Conservation (phyloP, 2,888 invertebrate species). For the Acanthoscelides obtectus region DNA sequence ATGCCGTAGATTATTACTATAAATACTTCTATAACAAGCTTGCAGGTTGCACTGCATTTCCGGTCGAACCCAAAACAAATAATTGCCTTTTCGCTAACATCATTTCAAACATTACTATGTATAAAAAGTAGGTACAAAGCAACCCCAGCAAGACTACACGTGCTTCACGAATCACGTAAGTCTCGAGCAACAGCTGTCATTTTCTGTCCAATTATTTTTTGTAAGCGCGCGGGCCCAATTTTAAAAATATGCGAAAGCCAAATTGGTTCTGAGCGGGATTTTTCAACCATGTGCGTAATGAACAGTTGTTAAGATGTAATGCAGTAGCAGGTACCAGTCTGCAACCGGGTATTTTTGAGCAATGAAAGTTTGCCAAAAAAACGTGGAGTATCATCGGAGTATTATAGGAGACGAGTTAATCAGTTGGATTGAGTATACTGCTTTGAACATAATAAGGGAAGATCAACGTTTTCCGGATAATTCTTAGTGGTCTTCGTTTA, state of each 20-base stretch:
- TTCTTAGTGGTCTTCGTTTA: too few relatives aligned
- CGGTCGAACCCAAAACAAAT: neutral
- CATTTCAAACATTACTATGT: neutral
- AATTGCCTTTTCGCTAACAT: neutral
- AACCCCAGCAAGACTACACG: constrained; percentile 2
- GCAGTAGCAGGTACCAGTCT: neutral
- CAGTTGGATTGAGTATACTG: neutral
- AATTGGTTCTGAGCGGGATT: neutral
- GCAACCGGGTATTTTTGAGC: neutral
- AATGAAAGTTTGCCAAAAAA: neutral
- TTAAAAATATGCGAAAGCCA: neutral
- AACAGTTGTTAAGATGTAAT: neutral
- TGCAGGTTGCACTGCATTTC: neutral
- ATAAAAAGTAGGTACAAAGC: neutral
- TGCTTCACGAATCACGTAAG: constrained; percentile 7
- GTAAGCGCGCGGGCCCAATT: neutral
- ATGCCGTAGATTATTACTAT: too few relatives aligned
- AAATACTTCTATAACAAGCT: neutral
- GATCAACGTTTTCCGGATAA: too few relatives aligned
- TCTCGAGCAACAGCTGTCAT: constrained; percentile 7
- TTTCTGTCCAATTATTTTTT: neutral
- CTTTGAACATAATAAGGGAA: neutral
- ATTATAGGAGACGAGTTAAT: neutral
- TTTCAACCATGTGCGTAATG: neutral
- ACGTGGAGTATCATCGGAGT: neutral